Evolutionary conservation across 2,888 invertebrate genomes (phyloP), one percentile per base, ranked within the genome.

Genomic region (Podabrus alpinus): DNA sequence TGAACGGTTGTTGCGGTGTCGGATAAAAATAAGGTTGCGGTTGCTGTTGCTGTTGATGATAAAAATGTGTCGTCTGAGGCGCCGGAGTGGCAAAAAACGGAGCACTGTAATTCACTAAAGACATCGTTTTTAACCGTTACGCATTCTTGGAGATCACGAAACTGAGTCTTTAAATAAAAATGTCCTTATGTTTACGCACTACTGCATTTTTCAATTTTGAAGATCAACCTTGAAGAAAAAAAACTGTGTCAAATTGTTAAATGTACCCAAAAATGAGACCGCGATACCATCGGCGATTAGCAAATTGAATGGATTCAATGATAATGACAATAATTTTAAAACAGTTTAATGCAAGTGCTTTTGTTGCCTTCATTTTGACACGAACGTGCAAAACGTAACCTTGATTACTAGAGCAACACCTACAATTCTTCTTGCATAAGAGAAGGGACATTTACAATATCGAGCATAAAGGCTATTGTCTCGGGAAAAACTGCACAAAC

Each of bases 1-100:
- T 76, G 77, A 87, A 87, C n/a, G 86, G 86, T 66, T 84, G 84
- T 66, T 84, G 83, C 3, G 87, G 87, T 10, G 82, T 81, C 4
- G 86, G 86, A 72, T 87, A 87, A 15, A 84, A 84, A 74, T 87
- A 87, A 9, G 86, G 82, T 24, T 82, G 83, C 11, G 80, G 81
- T 45, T 29, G 29, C 1, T 78, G 80, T 66, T 75, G 71, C 9
- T 29, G 66, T 59, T 69, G 61, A 11, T 69, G 83, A 73, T 81
- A 84, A 69, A 82, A 84, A 68, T 79, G 79, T 19, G 82, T 79
- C n/a, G 84, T 78, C 1, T 84, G 81, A 10, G 85, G 85, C 15
- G 81, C 82, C 24, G 85, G 84, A 19, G 85, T 84, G 13, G 84
- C 84, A 76, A 84, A 76, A 75, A 82, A 86, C 4, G 87, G 86